These are phyloP conservation scores for Oryzias celebensis DNA, from an alignment of 2,113 vertebrate species.

Conservation along the genomic window DNA sequence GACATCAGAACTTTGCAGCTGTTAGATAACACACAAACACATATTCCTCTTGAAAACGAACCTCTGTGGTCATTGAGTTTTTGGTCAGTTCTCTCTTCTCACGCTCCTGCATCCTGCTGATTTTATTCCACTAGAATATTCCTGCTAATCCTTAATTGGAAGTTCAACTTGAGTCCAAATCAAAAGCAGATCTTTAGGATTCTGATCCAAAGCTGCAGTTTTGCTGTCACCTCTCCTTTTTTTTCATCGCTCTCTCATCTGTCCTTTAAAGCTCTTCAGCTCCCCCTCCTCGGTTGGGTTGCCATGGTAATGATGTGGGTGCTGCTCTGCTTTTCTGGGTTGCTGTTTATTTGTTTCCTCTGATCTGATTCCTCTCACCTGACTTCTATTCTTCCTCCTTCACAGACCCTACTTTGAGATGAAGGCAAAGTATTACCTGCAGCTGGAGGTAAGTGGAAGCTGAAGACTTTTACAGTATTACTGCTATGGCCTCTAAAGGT, in stretches of 20 bases:
- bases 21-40: too few relatives aligned
- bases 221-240: slow-evolving; percentile 38
- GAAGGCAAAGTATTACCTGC: slow-evolving; percentile 94
- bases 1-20: too few relatives aligned
- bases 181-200: background rate
- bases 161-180: too few relatives aligned
- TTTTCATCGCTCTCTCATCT: slow-evolving; percentile 34
- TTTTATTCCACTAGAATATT: too few relatives aligned
- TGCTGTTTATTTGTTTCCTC: slow-evolving; percentile 18
- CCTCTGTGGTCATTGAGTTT: too few relatives aligned
- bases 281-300: slow-evolving; percentile 42
- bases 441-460: slow-evolving; percentile 85
- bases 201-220: background rate
- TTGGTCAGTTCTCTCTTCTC: too few relatives aligned
- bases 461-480: too few relatives aligned
- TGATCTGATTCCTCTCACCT: slow-evolving; percentile 17
- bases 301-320: slow-evolving; percentile 59
- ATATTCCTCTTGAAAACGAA: too few relatives aligned
- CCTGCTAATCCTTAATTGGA: too few relatives aligned
- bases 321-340: slow-evolving; percentile 47
- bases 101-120: too few relatives aligned
- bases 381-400: slow-evolving; percentile 31
- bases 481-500: too few relatives aligned
- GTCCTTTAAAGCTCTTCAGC: slow-evolving; percentile 22
- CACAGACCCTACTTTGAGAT: slow-evolving; percentile 95